These are phyloP conservation scores for Selenia dentaria DNA, from an alignment of 2,888 invertebrate genomes.

Conservation along the genomic window DNA sequence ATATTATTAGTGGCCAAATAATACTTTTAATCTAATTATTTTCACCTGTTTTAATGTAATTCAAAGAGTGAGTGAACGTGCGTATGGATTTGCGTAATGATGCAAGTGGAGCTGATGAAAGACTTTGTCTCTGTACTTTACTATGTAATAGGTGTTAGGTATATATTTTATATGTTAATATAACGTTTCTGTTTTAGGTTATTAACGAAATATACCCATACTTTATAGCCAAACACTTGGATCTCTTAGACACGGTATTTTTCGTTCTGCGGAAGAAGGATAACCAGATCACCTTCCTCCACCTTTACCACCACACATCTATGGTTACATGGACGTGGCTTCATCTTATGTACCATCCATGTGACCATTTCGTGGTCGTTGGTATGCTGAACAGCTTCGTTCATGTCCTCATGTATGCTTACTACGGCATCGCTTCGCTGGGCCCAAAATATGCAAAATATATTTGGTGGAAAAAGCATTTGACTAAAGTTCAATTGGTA, in stretches of 20 bases:
- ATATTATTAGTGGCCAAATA: too few species aligned
- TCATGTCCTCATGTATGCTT: slow-evolving; percentile 93
- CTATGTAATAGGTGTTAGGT: too few species aligned
- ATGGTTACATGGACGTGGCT: slow-evolving; percentile 93
- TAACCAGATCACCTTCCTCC: slow-evolving; percentile 93
- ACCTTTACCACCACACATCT: slow-evolving; percentile 93
- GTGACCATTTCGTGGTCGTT: slow-evolving; percentile 90
- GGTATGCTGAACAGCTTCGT: slow-evolving; percentile 91
- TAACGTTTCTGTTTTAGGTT: slow-evolving; percentile 60
- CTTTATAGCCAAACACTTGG: slow-evolving; percentile 91
- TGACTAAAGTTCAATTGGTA: slow-evolving; percentile 92
- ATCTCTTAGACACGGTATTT: slow-evolving; percentile 92
- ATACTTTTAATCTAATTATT: too few species aligned
- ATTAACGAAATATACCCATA: slow-evolving; percentile 86
- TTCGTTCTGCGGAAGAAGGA: slow-evolving; percentile 93
- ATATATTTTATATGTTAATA: too few species aligned
- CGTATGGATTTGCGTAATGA: too few species aligned
- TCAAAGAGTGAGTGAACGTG: too few species aligned
- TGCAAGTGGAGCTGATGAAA: too few species aligned
- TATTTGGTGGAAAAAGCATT: slow-evolving; percentile 95
- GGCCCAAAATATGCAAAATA: slow-evolving; percentile 90
- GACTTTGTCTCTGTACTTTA: too few species aligned
- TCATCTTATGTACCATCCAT: slow-evolving; percentile 89
- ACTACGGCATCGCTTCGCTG: slow-evolving; percentile 90
- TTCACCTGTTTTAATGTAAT: too few species aligned